phyloP scores from a whole-genome alignment of 2,113 vertebrate species.

The Melanostigma gelatinosum region DNA sequence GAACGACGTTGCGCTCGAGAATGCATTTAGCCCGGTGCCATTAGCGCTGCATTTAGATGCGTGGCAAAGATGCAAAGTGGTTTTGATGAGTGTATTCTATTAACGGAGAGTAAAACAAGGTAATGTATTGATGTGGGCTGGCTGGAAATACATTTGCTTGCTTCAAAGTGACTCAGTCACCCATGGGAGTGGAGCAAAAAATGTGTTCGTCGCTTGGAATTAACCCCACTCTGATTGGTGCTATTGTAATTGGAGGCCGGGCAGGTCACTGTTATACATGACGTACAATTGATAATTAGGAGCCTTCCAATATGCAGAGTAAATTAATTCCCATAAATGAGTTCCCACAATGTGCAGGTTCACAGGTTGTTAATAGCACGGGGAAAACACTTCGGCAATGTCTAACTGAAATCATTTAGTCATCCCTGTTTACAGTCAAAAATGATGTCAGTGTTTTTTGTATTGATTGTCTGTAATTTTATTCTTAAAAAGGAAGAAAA shows the following conservation, averaged over 20 bases:
- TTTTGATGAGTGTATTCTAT: conserved; percentile 69
- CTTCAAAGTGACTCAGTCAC: conserved; percentile 60
- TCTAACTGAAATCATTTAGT: not conserved
- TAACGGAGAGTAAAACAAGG: conserved; percentile 60
- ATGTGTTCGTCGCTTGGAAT: conserved; percentile 72
- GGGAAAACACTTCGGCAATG: conserved; percentile 11
- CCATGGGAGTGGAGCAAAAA: conserved; percentile 66
- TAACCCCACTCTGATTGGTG: conserved; percentile 77
- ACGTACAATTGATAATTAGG: conserved; percentile 78
- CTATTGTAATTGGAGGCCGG: conserved; percentile 77
- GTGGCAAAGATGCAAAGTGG: conserved; percentile 53
- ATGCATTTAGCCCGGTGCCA: conserved; percentile 37
- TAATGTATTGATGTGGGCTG: conserved; percentile 58
- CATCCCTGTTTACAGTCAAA: not conserved
- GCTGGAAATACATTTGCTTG: conserved; percentile 57
- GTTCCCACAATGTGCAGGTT: conserved; percentile 60
- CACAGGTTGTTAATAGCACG: conserved; percentile 65
- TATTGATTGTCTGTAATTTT: not conserved
- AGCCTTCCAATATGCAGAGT: conserved; percentile 62
- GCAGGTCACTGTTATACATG: conserved; percentile 71
- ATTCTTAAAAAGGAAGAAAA: not conserved
- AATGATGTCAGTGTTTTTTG: not conserved
- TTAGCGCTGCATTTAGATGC: conserved; percentile 49
- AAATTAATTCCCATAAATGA: conserved; percentile 68
- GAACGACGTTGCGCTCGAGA: not conserved